phyloP scores from a whole-genome alignment of 2,113 vertebrate genomes.

The Puntigrus tetrazona region DNA sequence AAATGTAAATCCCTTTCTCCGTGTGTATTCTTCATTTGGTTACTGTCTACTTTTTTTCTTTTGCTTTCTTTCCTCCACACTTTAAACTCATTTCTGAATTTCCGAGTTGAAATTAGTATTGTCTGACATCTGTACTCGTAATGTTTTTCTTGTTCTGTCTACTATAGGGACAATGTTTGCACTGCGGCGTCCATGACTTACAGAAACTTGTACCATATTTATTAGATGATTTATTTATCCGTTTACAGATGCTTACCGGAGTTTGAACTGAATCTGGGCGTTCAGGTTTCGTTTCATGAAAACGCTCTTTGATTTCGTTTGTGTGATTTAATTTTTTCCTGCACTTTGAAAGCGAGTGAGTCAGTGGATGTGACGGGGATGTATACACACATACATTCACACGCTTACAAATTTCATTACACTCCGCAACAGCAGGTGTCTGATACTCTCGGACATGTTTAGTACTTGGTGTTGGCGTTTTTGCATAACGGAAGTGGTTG shows the following conservation, averaged over 20 bases:
- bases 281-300: not conserved
- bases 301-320: not conserved
- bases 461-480: slow-evolving; percentile 10
- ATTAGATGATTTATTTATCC: slow-evolving; percentile 40
- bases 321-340: not conserved
- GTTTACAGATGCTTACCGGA: slow-evolving; percentile 22
- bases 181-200: slow-evolving; percentile 39
- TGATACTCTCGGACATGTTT: not conserved
- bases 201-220: slow-evolving; percentile 41
- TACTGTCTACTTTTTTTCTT: slow-evolving; percentile 15
- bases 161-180: slow-evolving; percentile 30
- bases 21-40: not conserved
- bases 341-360: slow-evolving; percentile 20
- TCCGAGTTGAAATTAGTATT: slow-evolving; percentile 6
- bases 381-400: not conserved
- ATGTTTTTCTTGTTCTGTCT: slow-evolving; percentile 20
- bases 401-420: not conserved
- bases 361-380: too few species aligned
- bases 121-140: not conserved
- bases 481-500: not conserved
- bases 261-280: not conserved
- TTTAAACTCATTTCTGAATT: slow-evolving; percentile 6
- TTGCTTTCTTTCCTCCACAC: slow-evolving; percentile 11
- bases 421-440: not conserved
- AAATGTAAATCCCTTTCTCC: slow-evolving; percentile 26